Base-by-base conservation (phyloP, 2,888 invertebrate genomes). In the Tolmerus cingulatus region DNA sequence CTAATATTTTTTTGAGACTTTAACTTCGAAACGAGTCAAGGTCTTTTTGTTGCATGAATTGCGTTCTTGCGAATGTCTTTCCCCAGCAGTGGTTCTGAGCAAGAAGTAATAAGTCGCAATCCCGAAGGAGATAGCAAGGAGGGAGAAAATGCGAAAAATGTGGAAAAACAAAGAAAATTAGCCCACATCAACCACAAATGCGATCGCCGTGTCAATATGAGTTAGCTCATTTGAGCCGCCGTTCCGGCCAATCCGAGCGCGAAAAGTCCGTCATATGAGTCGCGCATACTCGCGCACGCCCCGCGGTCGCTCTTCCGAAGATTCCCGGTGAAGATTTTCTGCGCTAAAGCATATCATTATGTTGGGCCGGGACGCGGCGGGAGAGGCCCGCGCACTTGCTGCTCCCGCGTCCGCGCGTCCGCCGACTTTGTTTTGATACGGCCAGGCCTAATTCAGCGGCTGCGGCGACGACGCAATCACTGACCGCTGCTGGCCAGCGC, bases 241-340 rank as follows among this genome's bases (percentile, higher is more conserved):
- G 55, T 40, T 12, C 23, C 43, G 74, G 46, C 85, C 74, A 85
- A 74, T 74, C 85, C 43, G 16, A 46, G 43, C 74, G 74, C 74
- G 74, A 74, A 85, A 74, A 43, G 85, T 51, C 74, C 85, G 46
- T 30, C 85, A 51, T 85, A 74, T 74, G 74, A 46, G 82, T n/a
- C 1, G 37, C 27, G 30, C 81, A 66, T 34, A 81, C 55, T 30
- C 12, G 12, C 23, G 27, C 81, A 81, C 27, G 3, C 12, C 16
- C 81, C 19, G 57, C 57, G 57, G 57, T 82, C 37, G 5, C 55
- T 82, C 79, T 82, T 82, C 37, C 82, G n/a, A n/a, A n/a, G n/a
- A n/a, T n/a, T 82, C 37, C 82, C 57, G 82, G 57, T 82, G 82
- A 82, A 66, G 82, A 82, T 82, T 82, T 82, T 82, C 82, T 82